phyloP scores from a whole-genome alignment of 2,113 vertebrate genomes.

The Oenanthe melanoleuca region DNA sequence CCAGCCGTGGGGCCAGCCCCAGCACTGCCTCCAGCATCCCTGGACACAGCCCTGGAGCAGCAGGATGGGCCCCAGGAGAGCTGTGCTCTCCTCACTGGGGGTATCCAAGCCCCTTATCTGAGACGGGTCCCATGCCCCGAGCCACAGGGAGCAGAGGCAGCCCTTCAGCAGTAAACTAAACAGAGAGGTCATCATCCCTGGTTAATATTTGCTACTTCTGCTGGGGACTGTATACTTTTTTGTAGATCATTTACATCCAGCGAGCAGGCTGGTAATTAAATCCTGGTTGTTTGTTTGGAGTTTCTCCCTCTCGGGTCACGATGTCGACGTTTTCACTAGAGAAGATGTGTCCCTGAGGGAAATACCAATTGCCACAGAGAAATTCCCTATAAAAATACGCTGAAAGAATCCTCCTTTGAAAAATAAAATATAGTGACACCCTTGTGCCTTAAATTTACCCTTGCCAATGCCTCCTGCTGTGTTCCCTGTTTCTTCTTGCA shows the following conservation, averaged over 20 bases:
- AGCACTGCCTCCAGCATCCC: background rate
- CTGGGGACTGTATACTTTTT: slow-evolving; percentile 63
- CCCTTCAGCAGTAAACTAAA: slow-evolving; percentile 66
- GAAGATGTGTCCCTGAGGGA: slow-evolving; percentile 70
- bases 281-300: slow-evolving; percentile 69
- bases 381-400: slow-evolving; percentile 44
- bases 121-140: slow-evolving; percentile 15
- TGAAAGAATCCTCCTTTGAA: slow-evolving; percentile 50
- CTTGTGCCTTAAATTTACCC: background rate
- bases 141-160: slow-evolving; percentile 52
- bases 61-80: background rate
- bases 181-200: slow-evolving; percentile 58
- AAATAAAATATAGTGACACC: slow-evolving; percentile 25
- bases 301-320: slow-evolving; percentile 62
- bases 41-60: accelerated
- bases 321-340: slow-evolving; percentile 75
- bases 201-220: slow-evolving; percentile 71
- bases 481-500: background rate
- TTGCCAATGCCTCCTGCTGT: background rate
- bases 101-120: slow-evolving; percentile 27
- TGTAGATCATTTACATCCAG: slow-evolving; percentile 69
- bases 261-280: slow-evolving; percentile 69
- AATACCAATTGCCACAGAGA: slow-evolving; percentile 50
- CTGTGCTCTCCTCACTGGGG: background rate
- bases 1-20: background rate